Base-by-base conservation (phyloP, 2,113 vertebrate species). In the Melanerpes aurifrons region DNA sequence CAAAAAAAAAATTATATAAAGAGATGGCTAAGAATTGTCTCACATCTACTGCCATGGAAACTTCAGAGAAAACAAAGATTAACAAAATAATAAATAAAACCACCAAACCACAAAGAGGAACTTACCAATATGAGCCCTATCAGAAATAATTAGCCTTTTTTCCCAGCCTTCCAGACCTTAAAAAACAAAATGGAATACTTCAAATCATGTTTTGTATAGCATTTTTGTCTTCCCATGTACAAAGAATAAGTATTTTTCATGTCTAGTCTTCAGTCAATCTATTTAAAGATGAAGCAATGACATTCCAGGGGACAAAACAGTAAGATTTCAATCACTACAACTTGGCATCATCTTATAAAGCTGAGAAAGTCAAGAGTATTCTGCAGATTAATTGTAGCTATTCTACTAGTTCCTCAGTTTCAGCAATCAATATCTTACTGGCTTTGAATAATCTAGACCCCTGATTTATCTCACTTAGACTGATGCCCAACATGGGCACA, bases 111-210 rank as follows among this genome's bases (percentile, higher is more conserved):
- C 19, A 28, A 88, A 28, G 6, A 54, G 48, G 43, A 93, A 89
- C 98, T 98, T 98, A 99, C 99, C 99, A 45, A 99, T 99, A 91
- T 99, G 99, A 73, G 99, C 99, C 96, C 99, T 98, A 97, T 99
- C 99, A 31, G 99, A 99, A 97, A 99, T 99, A 96, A 99, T 98
- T 94, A 99, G 97, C 67, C 99, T 98, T 89, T 98, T 98, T 90
- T 99, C 99, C 99, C 99, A 99, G 96, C 98, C 99, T 97, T 98
- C 98, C 26, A 99, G 96, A 94, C 99, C 99, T 99, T 97, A 63
- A 92, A 83, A 79, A n/a, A 92, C 62, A 96, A 86, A 92, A 54
- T 45, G 3, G 91, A 86, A 87, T 64, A 64, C 81, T 76, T 87
- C 25, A 76, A 72, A 84, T 93, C 84, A 90, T 25, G 40, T 54